These are phyloP conservation scores for Micromys minutus DNA, from an alignment of 2,113 vertebrate genomes.

Conservation along the genomic window DNA sequence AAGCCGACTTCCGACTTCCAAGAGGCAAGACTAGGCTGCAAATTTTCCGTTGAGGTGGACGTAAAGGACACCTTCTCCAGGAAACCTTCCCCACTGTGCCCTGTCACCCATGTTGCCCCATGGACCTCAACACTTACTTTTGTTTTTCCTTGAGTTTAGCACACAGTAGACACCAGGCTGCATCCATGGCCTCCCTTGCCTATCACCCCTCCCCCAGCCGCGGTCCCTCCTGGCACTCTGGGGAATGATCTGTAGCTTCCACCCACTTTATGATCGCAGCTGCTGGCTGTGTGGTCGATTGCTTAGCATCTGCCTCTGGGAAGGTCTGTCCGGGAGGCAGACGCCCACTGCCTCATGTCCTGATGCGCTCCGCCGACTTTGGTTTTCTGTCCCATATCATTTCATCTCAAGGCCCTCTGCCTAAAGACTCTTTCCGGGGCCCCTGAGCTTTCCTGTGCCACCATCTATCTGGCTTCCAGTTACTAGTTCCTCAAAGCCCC, in stretches of 20 bases:
- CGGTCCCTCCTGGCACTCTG: not conserved
- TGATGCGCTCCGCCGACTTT: not conserved
- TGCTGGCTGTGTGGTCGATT: not conserved
- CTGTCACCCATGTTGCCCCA: not conserved
- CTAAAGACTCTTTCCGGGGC: not conserved
- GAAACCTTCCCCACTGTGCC: not conserved
- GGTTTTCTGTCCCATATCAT: not conserved
- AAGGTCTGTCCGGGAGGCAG: not conserved
- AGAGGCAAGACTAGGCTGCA: not conserved
- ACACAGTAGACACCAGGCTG: not conserved
- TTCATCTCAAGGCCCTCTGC: not conserved
- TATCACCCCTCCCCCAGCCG: not conserved
- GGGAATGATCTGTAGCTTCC: not conserved
- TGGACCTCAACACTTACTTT: not conserved
- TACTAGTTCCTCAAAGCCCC: not conserved
- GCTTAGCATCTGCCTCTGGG: not conserved
- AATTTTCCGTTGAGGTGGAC: not conserved
- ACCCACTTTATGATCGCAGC: not conserved
- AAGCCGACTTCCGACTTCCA: accelerated
- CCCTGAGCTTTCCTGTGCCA: not conserved
- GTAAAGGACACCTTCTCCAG: not conserved
- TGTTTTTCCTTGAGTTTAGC: not conserved
- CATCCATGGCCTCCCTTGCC: not conserved
- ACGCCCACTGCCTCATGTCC: accelerated
- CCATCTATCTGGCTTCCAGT: not conserved